Conservation (phyloP, 2,888 invertebrate species). For the Clistopyga incitator region DNA sequence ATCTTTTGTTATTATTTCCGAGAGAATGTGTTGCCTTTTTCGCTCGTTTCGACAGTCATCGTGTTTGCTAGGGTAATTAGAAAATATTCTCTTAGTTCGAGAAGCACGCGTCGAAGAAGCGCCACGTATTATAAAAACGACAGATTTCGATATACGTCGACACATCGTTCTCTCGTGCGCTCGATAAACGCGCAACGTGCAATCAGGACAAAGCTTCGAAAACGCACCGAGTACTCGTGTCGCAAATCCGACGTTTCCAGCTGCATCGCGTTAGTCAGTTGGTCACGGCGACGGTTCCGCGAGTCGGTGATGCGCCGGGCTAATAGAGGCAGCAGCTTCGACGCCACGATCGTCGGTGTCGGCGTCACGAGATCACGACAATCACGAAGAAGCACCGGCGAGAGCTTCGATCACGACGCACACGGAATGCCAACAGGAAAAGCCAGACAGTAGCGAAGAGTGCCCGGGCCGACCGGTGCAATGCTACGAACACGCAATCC, state of each 20-base stretch:
- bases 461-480: conserved; percentile 59
- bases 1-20: too few species aligned
- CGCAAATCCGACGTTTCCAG: background rate
- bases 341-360: conserved; percentile 29
- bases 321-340: conserved; percentile 22
- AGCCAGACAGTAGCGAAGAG: conserved; percentile 50
- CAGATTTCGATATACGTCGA: too few species aligned
- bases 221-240: too few species aligned
- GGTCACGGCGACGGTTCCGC: conserved; percentile 11
- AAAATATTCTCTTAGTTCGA: too few species aligned
- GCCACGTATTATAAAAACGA: too few species aligned
- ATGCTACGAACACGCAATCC: conserved; percentile 73
- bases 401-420: conserved; percentile 71
- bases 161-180: too few species aligned
- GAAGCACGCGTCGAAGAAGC: too few species aligned
- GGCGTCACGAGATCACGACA: conserved; percentile 71
- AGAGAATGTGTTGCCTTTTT: too few species aligned
- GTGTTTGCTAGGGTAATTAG: too few species aligned
- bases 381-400: conserved; percentile 69
- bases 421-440: conserved; percentile 63
- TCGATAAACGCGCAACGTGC: too few species aligned
- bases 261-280: conserved; percentile 3
- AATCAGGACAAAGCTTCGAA: too few species aligned
- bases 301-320: background rate
- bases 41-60: too few species aligned